Conservation (phyloP, 2,888 invertebrate genomes). For the Siphlonurus alternatus region DNA sequence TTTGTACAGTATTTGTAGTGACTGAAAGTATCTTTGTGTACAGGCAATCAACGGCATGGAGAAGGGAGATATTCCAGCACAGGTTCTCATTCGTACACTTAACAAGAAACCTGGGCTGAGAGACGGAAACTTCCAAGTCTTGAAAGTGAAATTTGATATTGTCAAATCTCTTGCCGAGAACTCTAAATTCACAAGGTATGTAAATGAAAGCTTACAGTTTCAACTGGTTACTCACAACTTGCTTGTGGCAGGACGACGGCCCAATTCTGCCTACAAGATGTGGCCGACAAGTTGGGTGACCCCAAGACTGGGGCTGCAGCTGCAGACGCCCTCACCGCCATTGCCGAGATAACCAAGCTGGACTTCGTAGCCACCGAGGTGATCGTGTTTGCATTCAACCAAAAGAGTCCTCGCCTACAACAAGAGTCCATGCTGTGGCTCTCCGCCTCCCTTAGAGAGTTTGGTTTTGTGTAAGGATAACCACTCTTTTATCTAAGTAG, state of each 20-base stretch:
- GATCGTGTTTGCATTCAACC: conserved; percentile 55
- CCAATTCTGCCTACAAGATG: conserved; percentile 57
- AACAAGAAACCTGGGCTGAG: conserved; percentile 70
- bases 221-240: conserved; percentile 1
- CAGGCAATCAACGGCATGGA: conserved; percentile 42
- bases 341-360: conserved; percentile 62
- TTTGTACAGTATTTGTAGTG: too few relatives aligned
- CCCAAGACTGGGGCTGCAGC: conserved; percentile 54
- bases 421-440: conserved; percentile 74
- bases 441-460: conserved; percentile 59
- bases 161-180: conserved; percentile 63
- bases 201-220: conserved; percentile 11
- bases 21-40: too few relatives aligned
- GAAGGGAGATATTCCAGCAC: conserved; percentile 45
- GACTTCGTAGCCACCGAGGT: conserved; percentile 57
- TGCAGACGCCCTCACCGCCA: conserved; percentile 49
- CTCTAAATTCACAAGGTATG: conserved; percentile 48
- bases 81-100: conserved; percentile 54
- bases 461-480: conserved; percentile 70
- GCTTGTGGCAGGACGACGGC: conserved; percentile 42
- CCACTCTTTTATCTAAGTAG: not conserved
- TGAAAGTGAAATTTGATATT: conserved; percentile 65
- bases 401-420: conserved; percentile 85
- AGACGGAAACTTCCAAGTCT: conserved; percentile 83
- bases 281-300: conserved; percentile 74